Conservation (phyloP, 2,113 vertebrate genomes). For the Saccopteryx leptura region DNA sequence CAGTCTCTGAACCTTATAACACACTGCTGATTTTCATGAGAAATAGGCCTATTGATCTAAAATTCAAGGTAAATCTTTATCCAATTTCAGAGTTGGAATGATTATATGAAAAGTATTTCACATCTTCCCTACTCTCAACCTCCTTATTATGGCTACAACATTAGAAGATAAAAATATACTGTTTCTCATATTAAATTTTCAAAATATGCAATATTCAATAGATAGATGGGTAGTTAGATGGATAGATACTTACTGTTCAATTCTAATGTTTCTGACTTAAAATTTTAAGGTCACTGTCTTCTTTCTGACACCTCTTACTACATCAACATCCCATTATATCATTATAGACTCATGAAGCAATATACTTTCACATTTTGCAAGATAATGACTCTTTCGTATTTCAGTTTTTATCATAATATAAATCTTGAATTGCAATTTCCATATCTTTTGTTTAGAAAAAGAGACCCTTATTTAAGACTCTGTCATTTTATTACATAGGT, state of each 20-base stretch:
- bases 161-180: conserved; percentile 81
- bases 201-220: conserved; percentile 86
- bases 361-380: conserved; percentile 89
- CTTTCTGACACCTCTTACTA: conserved; percentile 90
- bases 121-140: not conserved
- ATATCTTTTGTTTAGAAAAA: conserved; percentile 91
- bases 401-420: conserved; percentile 91
- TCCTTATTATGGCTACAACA: conserved; percentile 78
- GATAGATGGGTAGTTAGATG: conserved; percentile 72
- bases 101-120: conserved; percentile 81
- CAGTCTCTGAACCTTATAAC: conserved; percentile 62
- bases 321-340: conserved; percentile 91
- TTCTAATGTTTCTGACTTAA: conserved; percentile 90
- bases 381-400: conserved; percentile 92
- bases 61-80: conserved; percentile 83
- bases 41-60: conserved; percentile 76
- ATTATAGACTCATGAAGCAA: conserved; percentile 90
- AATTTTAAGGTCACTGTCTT: conserved; percentile 92
- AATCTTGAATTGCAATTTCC: conserved; percentile 91
- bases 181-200: conserved; percentile 85
- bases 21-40: conserved; percentile 76
- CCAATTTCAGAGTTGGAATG: conserved; percentile 77
- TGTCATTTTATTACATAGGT: conserved; percentile 89
- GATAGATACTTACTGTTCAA: conserved; percentile 87
- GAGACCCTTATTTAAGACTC: conserved; percentile 88